Evolutionary conservation across 2,888 invertebrate genomes (phyloP), one percentile per base, ranked within the genome.

Genomic region (Eudasyphora cyanicolor): DNA sequence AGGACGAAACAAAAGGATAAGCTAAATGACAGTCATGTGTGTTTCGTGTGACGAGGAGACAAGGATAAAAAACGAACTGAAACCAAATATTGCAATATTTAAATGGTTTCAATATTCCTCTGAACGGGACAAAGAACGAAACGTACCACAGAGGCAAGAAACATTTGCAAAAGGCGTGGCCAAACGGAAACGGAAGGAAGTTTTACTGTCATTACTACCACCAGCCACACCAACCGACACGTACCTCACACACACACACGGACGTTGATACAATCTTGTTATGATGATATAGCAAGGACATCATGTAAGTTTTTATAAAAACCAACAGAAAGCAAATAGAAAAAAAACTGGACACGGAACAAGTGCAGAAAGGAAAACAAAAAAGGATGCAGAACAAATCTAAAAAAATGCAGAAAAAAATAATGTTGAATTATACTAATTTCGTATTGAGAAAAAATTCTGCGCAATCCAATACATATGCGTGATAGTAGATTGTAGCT

Each of bases 361-460:
- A 19, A 12, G 24, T 24, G 57, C 17, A 24, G n/a, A n/a, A 45
- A 60, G 14, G 45, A 42, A 38, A 19, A 12, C 67, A 17, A 24
- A 10, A 21, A 38, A n/a, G 42, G 0, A 38, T 19, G 21, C 17
- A 75, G 62, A 19, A 27, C 5, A 21, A 42, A 57, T 14, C 21
- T 19, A 45, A n/a, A 14, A 45, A n/a, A n/a, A n/a, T n/a, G n/a
- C n/a, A 12, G 29, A 45, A 74, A 71, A 67, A 76, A 42, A 67
- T 67, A 24, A n/a, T 38, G 57, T 57, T 60, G 69, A 77, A 81
- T 71, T 29, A 76, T 84, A 81, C 84, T 84, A 84, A 84, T 84
- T 84, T 84, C 73, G 76, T 84, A 84, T 84, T 84, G 84, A 84
- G 78, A 79, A 81, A 81, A 83, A 83, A 83, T 83, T 80, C 83